A percentile compares a stretch with the other conserved stretches of the same genome.
These are phyloP conservation scores for Orchestes rusci DNA, from an alignment of 2,888 invertebrate species.

Conservation along the genomic window DNA sequence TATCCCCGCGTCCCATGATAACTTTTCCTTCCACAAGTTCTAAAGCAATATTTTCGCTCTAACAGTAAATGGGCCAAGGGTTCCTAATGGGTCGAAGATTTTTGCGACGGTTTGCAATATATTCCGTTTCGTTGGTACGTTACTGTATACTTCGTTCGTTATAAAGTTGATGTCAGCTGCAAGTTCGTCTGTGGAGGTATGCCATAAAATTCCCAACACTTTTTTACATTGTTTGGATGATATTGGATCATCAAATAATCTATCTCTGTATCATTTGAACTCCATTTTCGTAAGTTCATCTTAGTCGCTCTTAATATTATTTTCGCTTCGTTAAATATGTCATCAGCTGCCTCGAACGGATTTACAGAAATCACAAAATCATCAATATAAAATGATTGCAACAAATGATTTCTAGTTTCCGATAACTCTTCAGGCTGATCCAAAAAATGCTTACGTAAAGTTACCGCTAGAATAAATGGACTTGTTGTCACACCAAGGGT, in stretches of 20 bases:
- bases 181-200: too few relatives aligned
- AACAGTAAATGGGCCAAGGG: too few relatives aligned
- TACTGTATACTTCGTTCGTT: too few relatives aligned
- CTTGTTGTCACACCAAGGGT: background rate
- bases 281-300: slow-evolving; percentile 4
- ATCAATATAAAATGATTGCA: background rate
- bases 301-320: background rate
- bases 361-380: background rate
- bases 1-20: too few relatives aligned
- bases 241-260: too few relatives aligned
- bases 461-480: background rate
- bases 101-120: too few relatives aligned
- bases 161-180: too few relatives aligned
- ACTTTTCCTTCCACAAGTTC: too few relatives aligned
- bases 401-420: background rate
- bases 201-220: background rate
- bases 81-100: too few relatives aligned
- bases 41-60: too few relatives aligned
- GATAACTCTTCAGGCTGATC: background rate
- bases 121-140: too few relatives aligned
- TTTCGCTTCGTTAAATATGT: background rate
- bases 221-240: background rate
- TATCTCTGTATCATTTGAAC: background rate
- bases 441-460: background rate
- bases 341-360: background rate